phyloP scores from a whole-genome alignment of 2,113 vertebrate species.

The Sinocyclocheilus anophthalmus region DNA sequence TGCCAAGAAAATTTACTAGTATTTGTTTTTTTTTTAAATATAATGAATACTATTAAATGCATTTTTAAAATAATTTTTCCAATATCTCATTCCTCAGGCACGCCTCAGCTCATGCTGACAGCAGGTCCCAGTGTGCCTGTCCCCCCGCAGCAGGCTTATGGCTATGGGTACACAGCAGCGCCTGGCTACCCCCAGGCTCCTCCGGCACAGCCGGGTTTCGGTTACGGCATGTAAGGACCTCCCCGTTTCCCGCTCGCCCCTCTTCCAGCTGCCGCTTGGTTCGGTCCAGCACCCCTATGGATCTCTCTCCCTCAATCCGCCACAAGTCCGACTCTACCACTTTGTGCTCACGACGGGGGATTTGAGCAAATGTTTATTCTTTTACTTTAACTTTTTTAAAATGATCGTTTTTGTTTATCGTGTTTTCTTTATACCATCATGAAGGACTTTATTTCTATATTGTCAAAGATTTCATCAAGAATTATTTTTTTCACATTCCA shows the following conservation, averaged over 20 bases:
- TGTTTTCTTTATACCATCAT: conserved; percentile 85
- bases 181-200: conserved; percentile 82
- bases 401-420: conserved; percentile 73
- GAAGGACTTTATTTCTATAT: conserved; percentile 94
- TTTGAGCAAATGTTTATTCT: conserved; percentile 67
- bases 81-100: conserved; percentile 74
- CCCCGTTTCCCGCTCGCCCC: conserved; percentile 72
- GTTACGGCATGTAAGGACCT: conserved; percentile 92
- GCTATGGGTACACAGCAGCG: conserved; percentile 93
- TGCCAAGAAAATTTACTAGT: neutral
- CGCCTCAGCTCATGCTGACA: conserved; percentile 96
- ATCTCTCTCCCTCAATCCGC: conserved; percentile 54
- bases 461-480: conserved; percentile 76
- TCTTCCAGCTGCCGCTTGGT: conserved; percentile 18
- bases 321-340: conserved; percentile 80
- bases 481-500: conserved; percentile 94
- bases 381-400: conserved; percentile 70
- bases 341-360: conserved; percentile 77
- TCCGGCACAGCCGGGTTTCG: conserved; percentile 87
- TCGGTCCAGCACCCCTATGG: conserved; percentile 69
- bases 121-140: conserved; percentile 95
- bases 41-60: neutral
- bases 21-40: neutral
- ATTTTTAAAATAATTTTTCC: too few relatives aligned
- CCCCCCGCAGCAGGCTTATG: conserved; percentile 90